A percentile compares a stretch with the other conserved stretches of the same genome.
Evolutionary conservation across 2,888 invertebrate genomes (phyloP).

Genomic region (Pristionchus exspectatus): DNA sequence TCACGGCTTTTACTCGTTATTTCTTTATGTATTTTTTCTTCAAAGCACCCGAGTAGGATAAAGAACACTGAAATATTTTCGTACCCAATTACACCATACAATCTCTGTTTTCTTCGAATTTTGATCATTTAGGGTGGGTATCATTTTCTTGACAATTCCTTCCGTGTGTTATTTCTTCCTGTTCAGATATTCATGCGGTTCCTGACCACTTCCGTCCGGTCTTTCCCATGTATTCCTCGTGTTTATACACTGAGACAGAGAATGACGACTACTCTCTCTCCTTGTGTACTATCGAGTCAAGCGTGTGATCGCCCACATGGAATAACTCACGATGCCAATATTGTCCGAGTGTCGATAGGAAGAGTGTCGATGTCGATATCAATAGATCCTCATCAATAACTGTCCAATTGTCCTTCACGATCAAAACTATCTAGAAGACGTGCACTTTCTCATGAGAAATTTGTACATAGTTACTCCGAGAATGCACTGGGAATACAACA

Average conservation of each 20-base stretch:
- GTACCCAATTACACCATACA: not conserved
- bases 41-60: too few relatives aligned
- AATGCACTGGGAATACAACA: not conserved
- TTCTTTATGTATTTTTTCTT: not conserved
- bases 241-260: not conserved
- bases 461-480: not conserved
- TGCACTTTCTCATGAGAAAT: not conserved
- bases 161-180: not conserved
- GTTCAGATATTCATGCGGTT: slow-evolving; percentile 14
- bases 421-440: slow-evolving; percentile 4
- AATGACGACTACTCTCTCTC: not conserved
- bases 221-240: not conserved
- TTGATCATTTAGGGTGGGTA: not conserved
- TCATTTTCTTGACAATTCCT: not conserved
- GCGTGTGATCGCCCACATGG: not conserved
- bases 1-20: not conserved
- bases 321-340: slow-evolving; percentile 13
- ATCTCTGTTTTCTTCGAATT: not conserved
- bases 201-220: not conserved
- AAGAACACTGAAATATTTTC: not conserved
- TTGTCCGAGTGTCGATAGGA: not conserved
- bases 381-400: slow-evolving; percentile 12
- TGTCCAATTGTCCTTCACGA: not conserved
- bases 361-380: not conserved
- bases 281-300: not conserved